Conservation (phyloP, 2,888 invertebrate species). For the Didymodactylos carnosus region DNA sequence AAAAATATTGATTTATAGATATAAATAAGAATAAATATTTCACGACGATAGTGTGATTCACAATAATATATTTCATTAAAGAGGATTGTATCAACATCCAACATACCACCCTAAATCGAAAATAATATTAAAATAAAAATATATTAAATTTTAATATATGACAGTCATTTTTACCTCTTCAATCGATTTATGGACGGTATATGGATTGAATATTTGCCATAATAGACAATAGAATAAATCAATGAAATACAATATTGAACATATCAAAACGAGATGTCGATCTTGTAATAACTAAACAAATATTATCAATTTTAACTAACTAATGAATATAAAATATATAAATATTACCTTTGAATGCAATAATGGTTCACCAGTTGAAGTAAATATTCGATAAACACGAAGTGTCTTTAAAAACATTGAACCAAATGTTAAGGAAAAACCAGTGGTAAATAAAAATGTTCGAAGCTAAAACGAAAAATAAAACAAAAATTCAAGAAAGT, state of each 20-base stretch:
- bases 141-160: too few species aligned
- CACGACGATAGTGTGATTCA: not conserved
- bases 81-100: not conserved
- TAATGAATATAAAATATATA: too few species aligned
- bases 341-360: not conserved
- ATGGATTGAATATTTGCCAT: not conserved
- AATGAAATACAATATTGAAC: not conserved
- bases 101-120: too few species aligned
- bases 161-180: not conserved
- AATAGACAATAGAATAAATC: not conserved
- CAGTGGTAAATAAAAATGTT: constrained; percentile 1
- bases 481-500: not conserved
- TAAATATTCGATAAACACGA: constrained; percentile 12
- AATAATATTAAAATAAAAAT: too few species aligned
- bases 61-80: not conserved
- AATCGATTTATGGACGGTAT: not conserved
- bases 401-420: constrained; percentile 13
- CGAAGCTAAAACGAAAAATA: not conserved
- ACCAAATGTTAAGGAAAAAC: constrained; percentile 14
- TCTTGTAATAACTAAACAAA: not conserved
- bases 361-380: not conserved
- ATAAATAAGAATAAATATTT: not conserved
- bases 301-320: not conserved
- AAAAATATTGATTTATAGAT: not conserved
- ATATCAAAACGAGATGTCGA: not conserved